A percentile compares a stretch with the other conserved stretches of the same genome.
phyloP scores from a whole-genome alignment of 1,140 invertebrate genomes.

The Lasaia peninsularis region DNA sequence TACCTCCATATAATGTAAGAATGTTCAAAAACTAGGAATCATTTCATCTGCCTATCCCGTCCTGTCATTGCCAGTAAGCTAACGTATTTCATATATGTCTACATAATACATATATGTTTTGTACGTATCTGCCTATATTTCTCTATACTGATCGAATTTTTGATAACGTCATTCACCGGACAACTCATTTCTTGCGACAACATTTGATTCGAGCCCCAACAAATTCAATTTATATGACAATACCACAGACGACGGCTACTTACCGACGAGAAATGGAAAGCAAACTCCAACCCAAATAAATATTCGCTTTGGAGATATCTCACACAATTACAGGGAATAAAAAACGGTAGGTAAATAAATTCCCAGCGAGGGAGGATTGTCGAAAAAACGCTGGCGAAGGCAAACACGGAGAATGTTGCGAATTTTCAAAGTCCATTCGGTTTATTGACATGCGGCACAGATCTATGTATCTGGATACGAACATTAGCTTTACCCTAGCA shows the following conservation, averaged over 20 bases:
- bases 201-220: constrained; percentile 55
- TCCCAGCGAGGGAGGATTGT: constrained; percentile 35
- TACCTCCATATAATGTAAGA: too few species aligned
- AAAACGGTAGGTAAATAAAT: constrained; percentile 75
- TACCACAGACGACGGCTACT: constrained; percentile 30
- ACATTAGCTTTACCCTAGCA: too few species aligned
- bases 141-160: constrained; percentile 57
- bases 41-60: too few species aligned
- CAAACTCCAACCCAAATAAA: constrained; percentile 69
- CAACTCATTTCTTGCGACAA: constrained; percentile 60
- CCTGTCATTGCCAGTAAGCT: neutral
- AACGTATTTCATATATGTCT: neutral
- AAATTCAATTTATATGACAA: constrained; percentile 69
- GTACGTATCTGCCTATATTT: neutral
- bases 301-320: constrained; percentile 72
- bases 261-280: constrained; percentile 47
- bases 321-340: constrained; percentile 70
- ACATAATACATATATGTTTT: neutral
- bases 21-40: too few species aligned
- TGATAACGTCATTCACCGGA: constrained; percentile 66
- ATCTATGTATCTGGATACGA: neutral
- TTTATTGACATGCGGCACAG: constrained; percentile 57
- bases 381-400: constrained; percentile 64
- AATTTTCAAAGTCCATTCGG: constrained; percentile 70
- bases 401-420: constrained; percentile 67